Conservation (phyloP, 2,797 vertebrate genomes). For the Morus bassanus region DNA sequence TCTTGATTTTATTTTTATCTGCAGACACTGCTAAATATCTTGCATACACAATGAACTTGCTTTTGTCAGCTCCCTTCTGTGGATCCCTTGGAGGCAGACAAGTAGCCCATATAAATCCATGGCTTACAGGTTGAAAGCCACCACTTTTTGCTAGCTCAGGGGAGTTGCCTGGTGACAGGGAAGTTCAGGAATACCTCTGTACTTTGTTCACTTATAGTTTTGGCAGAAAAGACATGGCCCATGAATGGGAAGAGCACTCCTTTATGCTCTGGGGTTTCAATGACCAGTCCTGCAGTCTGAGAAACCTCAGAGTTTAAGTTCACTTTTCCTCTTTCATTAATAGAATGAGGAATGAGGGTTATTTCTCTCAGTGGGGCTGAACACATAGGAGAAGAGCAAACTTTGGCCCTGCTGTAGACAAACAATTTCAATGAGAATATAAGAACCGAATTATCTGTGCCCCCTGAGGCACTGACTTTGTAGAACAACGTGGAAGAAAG, state of each 20-base stretch:
- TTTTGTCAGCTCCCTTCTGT: background rate
- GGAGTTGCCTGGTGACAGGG: background rate
- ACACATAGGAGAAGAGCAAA: background rate
- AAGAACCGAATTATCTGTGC: background rate
- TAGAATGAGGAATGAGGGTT: background rate
- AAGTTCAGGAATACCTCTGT: background rate
- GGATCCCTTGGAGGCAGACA: background rate
- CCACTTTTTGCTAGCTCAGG: background rate
- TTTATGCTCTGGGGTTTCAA: background rate
- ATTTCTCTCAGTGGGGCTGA: background rate
- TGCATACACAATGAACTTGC: background rate
- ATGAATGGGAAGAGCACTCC: background rate
- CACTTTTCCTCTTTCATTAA: background rate
- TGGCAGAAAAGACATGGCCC: background rate
- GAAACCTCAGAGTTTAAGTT: background rate
- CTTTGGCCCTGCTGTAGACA: background rate
- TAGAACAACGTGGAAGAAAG: background rate
- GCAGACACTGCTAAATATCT: background rate
- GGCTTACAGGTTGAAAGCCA: background rate
- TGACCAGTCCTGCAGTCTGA: background rate
- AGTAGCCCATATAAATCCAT: background rate
- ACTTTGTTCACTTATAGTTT: background rate
- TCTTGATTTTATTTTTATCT: background rate
- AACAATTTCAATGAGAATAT: background rate
- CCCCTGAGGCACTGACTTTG: background rate